Evolutionary conservation across 2,797 vertebrate genomes (phyloP).

Genomic region (Etheostoma nigrum): DNA sequence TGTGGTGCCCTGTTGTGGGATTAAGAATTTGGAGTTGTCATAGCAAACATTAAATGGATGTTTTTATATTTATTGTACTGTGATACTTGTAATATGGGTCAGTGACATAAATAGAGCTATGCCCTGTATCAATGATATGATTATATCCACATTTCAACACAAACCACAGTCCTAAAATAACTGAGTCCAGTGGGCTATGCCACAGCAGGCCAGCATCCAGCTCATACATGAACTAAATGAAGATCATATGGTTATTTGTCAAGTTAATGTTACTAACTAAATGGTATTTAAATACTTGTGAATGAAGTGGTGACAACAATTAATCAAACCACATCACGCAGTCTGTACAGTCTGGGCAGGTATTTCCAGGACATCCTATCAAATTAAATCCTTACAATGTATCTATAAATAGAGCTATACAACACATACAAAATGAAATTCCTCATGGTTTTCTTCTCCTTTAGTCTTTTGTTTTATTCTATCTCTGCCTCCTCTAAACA

Average conservation of each 20-base stretch:
- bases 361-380: constrained; percentile 15
- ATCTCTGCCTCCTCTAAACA: constrained; percentile 36
- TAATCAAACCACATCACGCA: constrained; percentile 14
- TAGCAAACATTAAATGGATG: constrained; percentile 50
- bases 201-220: neutral
- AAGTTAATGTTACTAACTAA: constrained; percentile 26
- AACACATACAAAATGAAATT: constrained; percentile 20
- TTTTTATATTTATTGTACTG: constrained; percentile 40
- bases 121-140: constrained; percentile 35
- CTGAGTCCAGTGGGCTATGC: constrained; percentile 16
- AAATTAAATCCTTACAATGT: constrained; percentile 14
- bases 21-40: constrained; percentile 45
- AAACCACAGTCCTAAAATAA: constrained; percentile 42
- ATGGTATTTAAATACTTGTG: neutral
- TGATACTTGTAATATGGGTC: constrained; percentile 33
- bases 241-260: constrained; percentile 39
- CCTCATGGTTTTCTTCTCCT: constrained; percentile 8
- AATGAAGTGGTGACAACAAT: constrained; percentile 10
- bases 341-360: neutral
- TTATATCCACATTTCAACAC: constrained; percentile 41
- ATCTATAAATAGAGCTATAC: neutral
- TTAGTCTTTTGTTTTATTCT: neutral
- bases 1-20: constrained; percentile 19
- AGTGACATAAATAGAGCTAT: constrained; percentile 42
- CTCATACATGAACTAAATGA: constrained; percentile 18